phyloP scores from a whole-genome alignment of 2,113 vertebrate genomes.

The Dascyllus trimaculatus region DNA sequence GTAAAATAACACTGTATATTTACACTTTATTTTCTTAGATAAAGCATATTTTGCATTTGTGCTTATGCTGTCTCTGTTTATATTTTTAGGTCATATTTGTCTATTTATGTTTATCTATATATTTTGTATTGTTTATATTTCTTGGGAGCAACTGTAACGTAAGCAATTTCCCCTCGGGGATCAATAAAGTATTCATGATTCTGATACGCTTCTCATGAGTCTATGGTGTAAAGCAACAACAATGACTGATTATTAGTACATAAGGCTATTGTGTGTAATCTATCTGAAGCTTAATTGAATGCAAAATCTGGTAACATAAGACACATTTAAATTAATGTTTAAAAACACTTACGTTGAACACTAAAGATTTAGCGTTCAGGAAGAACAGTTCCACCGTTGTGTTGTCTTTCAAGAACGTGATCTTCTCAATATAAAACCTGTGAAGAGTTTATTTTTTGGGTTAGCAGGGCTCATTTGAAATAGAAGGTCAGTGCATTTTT shows the following conservation, averaged over 20 bases:
- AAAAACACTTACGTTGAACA: constrained; percentile 92
- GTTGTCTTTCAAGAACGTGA: constrained; percentile 94
- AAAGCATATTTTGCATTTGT: too few relatives aligned
- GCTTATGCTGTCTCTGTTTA: too few relatives aligned
- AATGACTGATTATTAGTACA: too few relatives aligned
- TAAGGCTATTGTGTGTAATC: neutral
- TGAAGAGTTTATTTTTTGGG: constrained; percentile 46
- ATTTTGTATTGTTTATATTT: too few relatives aligned
- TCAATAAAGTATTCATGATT: too few relatives aligned
- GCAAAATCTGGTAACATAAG: too few relatives aligned
- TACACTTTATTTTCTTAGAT: too few relatives aligned
- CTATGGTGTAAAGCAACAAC: neutral
- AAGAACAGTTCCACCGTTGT: constrained; percentile 97
- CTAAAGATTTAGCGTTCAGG: constrained; percentile 95
- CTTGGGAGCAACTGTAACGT: too few relatives aligned
- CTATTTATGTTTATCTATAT: too few relatives aligned
- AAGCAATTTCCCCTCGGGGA: too few relatives aligned
- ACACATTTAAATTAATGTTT: neutral
- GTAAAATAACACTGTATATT: too few relatives aligned
- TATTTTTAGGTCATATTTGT: too few relatives aligned
- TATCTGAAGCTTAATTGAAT: neutral
- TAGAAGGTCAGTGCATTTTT: constrained; percentile 13
- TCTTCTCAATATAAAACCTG: constrained; percentile 98
- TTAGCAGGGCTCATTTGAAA: constrained; percentile 28
- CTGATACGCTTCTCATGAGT: neutral